These are phyloP conservation scores for Hermodice carunculata DNA, from an alignment of 2,888 invertebrate species.

Conservation along the genomic window DNA sequence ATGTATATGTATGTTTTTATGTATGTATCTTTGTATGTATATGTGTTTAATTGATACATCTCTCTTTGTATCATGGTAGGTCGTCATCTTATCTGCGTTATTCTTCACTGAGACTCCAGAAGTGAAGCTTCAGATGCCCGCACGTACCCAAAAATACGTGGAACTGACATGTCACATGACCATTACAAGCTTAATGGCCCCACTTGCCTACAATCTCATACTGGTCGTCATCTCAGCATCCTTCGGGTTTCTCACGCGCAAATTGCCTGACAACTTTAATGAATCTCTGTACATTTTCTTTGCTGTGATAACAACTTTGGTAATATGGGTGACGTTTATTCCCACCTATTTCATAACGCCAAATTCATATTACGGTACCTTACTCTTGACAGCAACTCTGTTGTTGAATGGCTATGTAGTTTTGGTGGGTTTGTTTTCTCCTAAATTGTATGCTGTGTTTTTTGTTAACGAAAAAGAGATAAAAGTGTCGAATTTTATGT, in stretches of 20 bases:
- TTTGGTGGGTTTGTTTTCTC: conserved; percentile 27
- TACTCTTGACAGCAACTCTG: conserved; percentile 27
- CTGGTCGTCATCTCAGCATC: conserved; percentile 26
- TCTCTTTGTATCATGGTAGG: too few species aligned
- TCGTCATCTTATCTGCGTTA: too few species aligned
- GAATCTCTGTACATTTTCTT: conserved; percentile 39
- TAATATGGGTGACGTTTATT: conserved; percentile 32
- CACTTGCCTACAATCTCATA: conserved; percentile 40
- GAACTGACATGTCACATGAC: conserved; percentile 50
- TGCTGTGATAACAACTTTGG: conserved; percentile 30
- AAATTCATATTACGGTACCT: conserved; percentile 27
- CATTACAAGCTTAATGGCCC: conserved; percentile 43
- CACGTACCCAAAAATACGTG: conserved; percentile 26
- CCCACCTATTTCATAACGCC: conserved; percentile 30
- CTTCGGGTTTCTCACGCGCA: conserved; percentile 32
- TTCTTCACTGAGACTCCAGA: neutral
- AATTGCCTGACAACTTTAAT: conserved; percentile 38
- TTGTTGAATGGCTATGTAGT: conserved; percentile 30
- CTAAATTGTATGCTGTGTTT: conserved; percentile 30
- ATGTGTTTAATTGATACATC: too few species aligned
- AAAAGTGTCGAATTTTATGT: conserved; percentile 7
- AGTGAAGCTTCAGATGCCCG: conserved; percentile 16
- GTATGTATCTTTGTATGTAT: too few species aligned
- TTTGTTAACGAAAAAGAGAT: conserved; percentile 20
- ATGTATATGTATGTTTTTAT: too few species aligned